A percentile compares a stretch with the other conserved stretches of the same genome.
phyloP scores from a whole-genome alignment of 2,797 vertebrate genomes.

The Carcharodon carcharias region DNA sequence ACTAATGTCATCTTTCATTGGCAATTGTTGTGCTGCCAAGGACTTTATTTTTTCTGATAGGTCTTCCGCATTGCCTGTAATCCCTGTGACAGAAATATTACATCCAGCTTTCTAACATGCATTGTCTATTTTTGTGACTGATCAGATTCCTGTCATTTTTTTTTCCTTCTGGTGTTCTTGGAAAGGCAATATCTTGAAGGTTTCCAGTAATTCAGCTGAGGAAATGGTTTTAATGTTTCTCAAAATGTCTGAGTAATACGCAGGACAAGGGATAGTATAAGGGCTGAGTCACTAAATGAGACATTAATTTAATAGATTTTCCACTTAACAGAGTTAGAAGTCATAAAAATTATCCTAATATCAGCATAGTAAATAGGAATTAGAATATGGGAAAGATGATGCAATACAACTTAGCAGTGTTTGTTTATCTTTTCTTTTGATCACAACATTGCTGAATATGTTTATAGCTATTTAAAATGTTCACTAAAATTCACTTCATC shows the following conservation, averaged over 20 bases:
- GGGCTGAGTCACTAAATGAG: conserved; percentile 9
- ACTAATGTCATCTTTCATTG: background rate
- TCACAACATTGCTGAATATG: background rate
- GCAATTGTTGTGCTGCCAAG: background rate
- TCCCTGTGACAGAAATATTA: background rate
- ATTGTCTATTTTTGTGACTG: background rate
- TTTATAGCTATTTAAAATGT: background rate
- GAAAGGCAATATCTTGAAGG: background rate
- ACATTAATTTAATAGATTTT: background rate
- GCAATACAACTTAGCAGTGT: background rate
- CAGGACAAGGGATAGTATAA: background rate
- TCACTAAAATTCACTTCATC: background rate
- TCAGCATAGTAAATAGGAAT: background rate
- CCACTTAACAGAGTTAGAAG: conserved; percentile 1
- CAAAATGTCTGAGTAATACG: background rate
- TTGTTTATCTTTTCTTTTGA: background rate
- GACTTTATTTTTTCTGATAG: background rate
- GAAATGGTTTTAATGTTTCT: conserved; percentile 3
- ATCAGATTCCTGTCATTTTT: background rate
- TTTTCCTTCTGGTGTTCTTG: background rate
- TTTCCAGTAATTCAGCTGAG: conserved; percentile 15
- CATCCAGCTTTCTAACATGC: background rate
- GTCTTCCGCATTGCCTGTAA: background rate
- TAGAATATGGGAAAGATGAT: background rate
- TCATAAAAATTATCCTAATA: background rate